Base-by-base conservation (phyloP, 2,888 invertebrate genomes). In the Thereva unica region DNA sequence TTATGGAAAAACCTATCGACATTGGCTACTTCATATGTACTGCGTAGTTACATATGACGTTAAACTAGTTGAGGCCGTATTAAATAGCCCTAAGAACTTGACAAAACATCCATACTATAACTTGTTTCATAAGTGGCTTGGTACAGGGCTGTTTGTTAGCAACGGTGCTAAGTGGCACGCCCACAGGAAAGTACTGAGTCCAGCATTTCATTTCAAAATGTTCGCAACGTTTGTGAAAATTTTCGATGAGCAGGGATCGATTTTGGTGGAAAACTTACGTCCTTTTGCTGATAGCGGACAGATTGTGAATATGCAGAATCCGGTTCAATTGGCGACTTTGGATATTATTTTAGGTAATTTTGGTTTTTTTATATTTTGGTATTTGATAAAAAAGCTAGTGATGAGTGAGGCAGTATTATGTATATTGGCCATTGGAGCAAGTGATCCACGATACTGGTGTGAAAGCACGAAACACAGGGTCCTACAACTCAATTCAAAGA, bases 161-260 rank as follows among this genome's bases (percentile, higher is more conserved):
- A 69, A 68, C 3, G 78, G 77, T 8, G 64, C 72, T 2, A 85
- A 83, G 78, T 92, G 92, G 92, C 85, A 83, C 71, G 79, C 78
- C 0, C 85, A 88, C 70, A 83, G 92, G 34, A 90, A 89, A 76
- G 84, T 91, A 69, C 78, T 92, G 55, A 91, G 91, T 0, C 91
- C 91, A 0, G 85, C 91, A 0, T 92, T 91, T 77, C 92, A 92
- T 78, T 91, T 91, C 75, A 87, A 87, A 74, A 90, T 91, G 68
- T 78, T 92, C 63, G 87, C 85, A 88, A n/a, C n/a, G 72, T 91
- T 90, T 77, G 77, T 89, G 5, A 85, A 86, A 5, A 84, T 89
- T 0, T 90, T 92, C 75, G 85, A 89, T 72, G 84, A 84, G 66
- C 87, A 89, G 69, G 82, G 85, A 23, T 78, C 80, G 47, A 80